phyloP scores from a whole-genome alignment of 2,797 vertebrate genomes.

The Tauraco hartlaubi region DNA sequence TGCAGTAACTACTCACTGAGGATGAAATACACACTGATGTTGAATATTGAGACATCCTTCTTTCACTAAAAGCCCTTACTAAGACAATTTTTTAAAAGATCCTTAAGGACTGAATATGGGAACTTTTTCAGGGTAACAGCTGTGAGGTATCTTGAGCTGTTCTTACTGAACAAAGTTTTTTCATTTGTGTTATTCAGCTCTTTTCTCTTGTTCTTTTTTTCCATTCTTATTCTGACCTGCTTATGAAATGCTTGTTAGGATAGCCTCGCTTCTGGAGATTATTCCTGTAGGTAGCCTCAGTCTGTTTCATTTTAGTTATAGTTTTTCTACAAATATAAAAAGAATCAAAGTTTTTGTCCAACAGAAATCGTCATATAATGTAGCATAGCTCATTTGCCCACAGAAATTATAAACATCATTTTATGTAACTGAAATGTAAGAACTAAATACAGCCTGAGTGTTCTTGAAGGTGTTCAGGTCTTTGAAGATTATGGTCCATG shows the following conservation, averaged over 20 bases:
- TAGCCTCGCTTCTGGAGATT: background rate
- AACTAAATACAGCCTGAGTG: background rate
- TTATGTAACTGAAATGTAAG: background rate
- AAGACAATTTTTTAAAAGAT: background rate
- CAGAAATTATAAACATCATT: background rate
- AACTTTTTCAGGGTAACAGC: background rate
- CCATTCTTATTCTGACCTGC: background rate
- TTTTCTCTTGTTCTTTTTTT: conserved; percentile 13
- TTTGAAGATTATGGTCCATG: background rate
- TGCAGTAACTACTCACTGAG: conserved; percentile 5
- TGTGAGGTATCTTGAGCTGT: background rate
- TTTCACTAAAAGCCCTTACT: conserved; percentile 13
- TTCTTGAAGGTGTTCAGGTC: background rate
- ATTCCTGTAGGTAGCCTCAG: background rate
- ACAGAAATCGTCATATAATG: background rate
- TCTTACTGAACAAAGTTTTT: background rate
- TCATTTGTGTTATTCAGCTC: background rate
- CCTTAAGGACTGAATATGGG: background rate
- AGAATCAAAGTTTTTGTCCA: background rate
- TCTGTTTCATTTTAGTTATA: background rate
- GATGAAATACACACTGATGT: conserved; percentile 18
- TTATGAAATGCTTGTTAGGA: conserved; percentile 4
- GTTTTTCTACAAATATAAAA: background rate
- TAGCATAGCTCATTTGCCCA: background rate
- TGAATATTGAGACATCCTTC: conserved; percentile 44